Base-by-base conservation (phyloP, 2,113 vertebrate species). In the Bothrops jararaca region DNA sequence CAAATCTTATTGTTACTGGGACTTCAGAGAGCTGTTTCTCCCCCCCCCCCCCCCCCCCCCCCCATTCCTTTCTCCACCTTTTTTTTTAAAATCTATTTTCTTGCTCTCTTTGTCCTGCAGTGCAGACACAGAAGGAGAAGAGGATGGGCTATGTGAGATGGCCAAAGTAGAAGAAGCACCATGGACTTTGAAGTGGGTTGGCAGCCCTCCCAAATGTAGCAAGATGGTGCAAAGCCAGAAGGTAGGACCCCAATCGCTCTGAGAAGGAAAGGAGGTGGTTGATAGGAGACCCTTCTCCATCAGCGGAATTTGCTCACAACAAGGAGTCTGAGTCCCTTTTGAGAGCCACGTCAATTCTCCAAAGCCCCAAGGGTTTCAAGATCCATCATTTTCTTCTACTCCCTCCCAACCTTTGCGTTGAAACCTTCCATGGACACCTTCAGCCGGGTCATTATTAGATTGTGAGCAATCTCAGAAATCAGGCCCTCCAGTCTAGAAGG, bases 1-100 rank as follows among this genome's bases (percentile, higher is more conserved):
- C 94, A 96, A 94, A 88, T 94, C 96, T 96, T 96, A 95, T 96
- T 97, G 95, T 95, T 96, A 95, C 95, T 85, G 95, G 94, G 89
- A 92, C 90, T 53, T 50, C 57, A 52, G 74, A 92, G 39, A 89
- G 48, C 18, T 29, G 42, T 24, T 34, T 26, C 1, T 1, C 5
- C 22, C 12, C 34, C 54, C 5, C 22, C 48, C 10, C 3, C 50
- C 90, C 3, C 2, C 3, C 2, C 15, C 88, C 29, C 52, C 4
- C 29, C 91, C 93, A 8, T 54, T 88, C 69, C 53, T 60, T 91
- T 92, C 1, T 11, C 42, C 42, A 29, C 10, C 13, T 54, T 42
- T 52, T 92, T 93, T 88, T 69, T 94, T 94, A 88, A 95, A 34
- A 34, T 45, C 42, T 86, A 94, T 50, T 86, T 90, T 56, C 80